Evolutionary conservation across 1,140 invertebrate genomes (phyloP).

Genomic region (Bombus picipes): DNA sequence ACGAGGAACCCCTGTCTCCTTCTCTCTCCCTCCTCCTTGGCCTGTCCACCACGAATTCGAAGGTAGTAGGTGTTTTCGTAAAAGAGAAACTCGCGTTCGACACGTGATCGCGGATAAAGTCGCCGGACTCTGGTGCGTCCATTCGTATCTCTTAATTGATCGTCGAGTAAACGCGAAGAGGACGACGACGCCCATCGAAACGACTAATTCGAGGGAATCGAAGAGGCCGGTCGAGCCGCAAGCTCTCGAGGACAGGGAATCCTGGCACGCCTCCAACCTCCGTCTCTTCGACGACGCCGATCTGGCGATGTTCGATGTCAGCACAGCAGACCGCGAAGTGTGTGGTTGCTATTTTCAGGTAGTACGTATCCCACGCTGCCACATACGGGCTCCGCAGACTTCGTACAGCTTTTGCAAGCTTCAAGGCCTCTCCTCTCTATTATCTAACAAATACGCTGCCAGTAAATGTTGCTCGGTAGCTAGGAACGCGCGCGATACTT

Average conservation of each 20-base stretch:
- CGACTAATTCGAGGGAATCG: neutral
- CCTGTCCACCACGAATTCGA: neutral
- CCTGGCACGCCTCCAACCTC: constrained; percentile 38
- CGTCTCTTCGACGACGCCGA: neutral
- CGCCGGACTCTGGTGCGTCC: too few relatives aligned
- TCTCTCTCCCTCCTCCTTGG: neutral
- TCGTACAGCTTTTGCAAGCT: constrained; percentile 5
- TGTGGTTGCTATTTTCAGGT: constrained; percentile 61
- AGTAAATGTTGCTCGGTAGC: neutral
- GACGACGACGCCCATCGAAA: constrained; percentile 30
- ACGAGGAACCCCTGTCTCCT: constrained; percentile 10
- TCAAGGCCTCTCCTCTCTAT: neutral
- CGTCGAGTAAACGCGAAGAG: neutral
- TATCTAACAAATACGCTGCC: neutral
- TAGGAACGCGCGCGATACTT: constrained; percentile 20
- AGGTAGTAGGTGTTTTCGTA: neutral
- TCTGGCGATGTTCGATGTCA: constrained; percentile 45
- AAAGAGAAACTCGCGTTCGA: neutral
- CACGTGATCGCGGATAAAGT: neutral
- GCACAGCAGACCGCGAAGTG: constrained; percentile 45
- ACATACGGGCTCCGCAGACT: constrained; percentile 19
- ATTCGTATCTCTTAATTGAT: too few relatives aligned
- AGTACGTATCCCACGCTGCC: constrained; percentile 61
- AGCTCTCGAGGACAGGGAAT: constrained; percentile 9
- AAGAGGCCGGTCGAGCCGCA: neutral